These are phyloP conservation scores for Bovichtus diacanthus DNA, from an alignment of 2,797 vertebrate species.

Conservation along the genomic window DNA sequence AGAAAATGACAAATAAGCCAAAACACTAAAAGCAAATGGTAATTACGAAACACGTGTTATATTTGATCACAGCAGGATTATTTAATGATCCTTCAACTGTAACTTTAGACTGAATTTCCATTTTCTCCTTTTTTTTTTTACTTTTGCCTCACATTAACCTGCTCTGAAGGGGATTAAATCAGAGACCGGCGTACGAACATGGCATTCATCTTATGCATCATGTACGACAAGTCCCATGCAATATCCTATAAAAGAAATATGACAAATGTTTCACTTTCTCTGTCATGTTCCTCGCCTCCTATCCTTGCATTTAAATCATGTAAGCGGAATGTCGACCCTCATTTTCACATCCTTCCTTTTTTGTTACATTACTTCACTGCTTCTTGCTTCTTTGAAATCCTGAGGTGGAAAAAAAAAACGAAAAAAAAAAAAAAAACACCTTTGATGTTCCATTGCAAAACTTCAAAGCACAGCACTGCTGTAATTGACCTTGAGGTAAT, in stretches of 20 bases:
- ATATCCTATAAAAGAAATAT: constrained; percentile 53
- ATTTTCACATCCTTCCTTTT: constrained; percentile 65
- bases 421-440: constrained; percentile 61
- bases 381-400: constrained; percentile 76
- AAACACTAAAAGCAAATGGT: constrained; percentile 27
- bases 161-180: constrained; percentile 14
- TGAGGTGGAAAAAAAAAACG: constrained; percentile 49
- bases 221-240: constrained; percentile 30
- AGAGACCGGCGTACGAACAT: constrained; percentile 15
- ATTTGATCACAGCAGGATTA: constrained; percentile 32
- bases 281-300: constrained; percentile 17
- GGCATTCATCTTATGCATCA: constrained; percentile 32
- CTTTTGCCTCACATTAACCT: constrained; percentile 1
- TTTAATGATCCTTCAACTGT: constrained; percentile 4
- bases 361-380: constrained; percentile 57
- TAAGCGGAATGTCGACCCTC: constrained; percentile 52
- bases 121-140: neutral
- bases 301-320: constrained; percentile 41
- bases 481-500: constrained; percentile 82
- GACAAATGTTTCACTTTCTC: constrained; percentile 45
- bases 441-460: constrained; percentile 80
- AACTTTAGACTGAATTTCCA: neutral
- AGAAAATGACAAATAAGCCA: constrained; percentile 40
- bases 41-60: constrained; percentile 29
- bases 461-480: constrained; percentile 77